phyloP scores from a whole-genome alignment of 1,140 invertebrate species.

The Zaprionus ornatus region DNA sequence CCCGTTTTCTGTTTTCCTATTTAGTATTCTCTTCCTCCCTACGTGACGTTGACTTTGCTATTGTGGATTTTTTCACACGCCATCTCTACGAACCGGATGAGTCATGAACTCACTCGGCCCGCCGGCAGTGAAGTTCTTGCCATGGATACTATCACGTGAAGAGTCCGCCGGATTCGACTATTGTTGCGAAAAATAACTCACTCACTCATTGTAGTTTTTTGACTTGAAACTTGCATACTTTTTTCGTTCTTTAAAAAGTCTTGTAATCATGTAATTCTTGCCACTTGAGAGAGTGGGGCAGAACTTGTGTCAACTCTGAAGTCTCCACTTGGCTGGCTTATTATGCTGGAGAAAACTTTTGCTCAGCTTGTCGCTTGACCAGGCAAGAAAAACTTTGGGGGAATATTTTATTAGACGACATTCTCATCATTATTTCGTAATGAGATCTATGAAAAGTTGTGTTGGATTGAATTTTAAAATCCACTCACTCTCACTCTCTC shows the following conservation, averaged over 20 bases:
- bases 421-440: neutral
- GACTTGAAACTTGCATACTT: neutral
- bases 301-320: conserved; percentile 44
- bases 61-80: conserved; percentile 18
- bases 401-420: neutral
- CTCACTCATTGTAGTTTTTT: neutral
- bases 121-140: neutral
- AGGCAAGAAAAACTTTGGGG: conserved; percentile 21
- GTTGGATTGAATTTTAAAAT: conserved; percentile 17
- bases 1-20: conserved; percentile 17
- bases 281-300: neutral
- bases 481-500: neutral
- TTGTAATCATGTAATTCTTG: neutral
- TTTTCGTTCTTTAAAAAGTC: neutral
- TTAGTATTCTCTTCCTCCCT: conserved; percentile 8
- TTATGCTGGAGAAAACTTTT: conserved; percentile 37
- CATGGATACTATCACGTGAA: conserved; percentile 1
- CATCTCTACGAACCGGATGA: conserved; percentile 20
- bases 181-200: neutral
- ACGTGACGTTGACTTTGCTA: conserved; percentile 1
- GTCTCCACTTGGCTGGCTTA: neutral
- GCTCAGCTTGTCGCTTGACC: conserved; percentile 32
- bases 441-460: conserved; percentile 4
- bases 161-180: neutral
- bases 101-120: conserved; percentile 25